Conservation (phyloP, 2,797 vertebrate genomes). For the Esox lucius region DNA sequence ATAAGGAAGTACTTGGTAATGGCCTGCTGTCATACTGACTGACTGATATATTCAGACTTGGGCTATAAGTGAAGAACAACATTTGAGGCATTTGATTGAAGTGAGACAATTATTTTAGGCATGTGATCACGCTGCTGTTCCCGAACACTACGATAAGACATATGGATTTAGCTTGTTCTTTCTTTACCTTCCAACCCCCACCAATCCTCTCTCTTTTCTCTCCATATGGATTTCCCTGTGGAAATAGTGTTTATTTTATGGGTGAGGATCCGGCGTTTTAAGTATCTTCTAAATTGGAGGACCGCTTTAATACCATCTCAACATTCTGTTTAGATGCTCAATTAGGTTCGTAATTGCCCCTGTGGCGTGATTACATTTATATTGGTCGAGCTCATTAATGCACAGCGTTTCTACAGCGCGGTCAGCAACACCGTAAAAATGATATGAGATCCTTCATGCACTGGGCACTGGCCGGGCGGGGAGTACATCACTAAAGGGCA, state of each 20-base stretch:
- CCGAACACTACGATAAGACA: background rate
- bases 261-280: background rate
- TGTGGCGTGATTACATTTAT: conserved; percentile 2
- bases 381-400: conserved; percentile 66
- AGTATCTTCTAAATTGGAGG: background rate
- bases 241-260: conserved; percentile 60
- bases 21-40: background rate
- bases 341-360: conserved; percentile 3
- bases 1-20: background rate
- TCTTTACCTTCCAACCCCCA: background rate
- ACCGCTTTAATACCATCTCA: background rate
- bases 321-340: conserved; percentile 5
- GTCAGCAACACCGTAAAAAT: conserved; percentile 70
- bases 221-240: background rate
- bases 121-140: background rate
- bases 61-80: background rate
- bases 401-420: conserved; percentile 57
- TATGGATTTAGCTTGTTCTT: conserved; percentile 61
- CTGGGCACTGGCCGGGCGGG: background rate
- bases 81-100: background rate
- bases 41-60: background rate
- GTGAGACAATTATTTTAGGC: background rate
- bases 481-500: conserved; percentile 6
- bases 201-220: background rate
- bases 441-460: conserved; percentile 61